Base-by-base conservation (phyloP, 37 sponge, comb jelly and placozoan species). In the Eunapius fragilis region DNA sequence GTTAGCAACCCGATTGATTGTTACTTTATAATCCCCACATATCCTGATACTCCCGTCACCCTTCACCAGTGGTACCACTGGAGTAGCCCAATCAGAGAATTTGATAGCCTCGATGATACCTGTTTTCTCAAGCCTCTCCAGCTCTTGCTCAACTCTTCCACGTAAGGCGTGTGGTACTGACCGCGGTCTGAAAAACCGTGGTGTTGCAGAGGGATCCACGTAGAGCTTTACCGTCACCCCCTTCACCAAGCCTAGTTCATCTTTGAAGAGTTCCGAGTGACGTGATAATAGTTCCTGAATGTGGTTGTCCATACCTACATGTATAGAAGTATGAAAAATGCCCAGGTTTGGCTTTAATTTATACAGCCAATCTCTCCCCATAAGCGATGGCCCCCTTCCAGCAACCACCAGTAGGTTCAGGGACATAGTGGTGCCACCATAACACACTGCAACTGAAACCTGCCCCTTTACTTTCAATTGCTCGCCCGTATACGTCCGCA, bases 311-410 rank as follows among this genome's bases (percentile, higher is more conserved):
- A n/a, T n/a, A n/a, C n/a, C n/a, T n/a, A n/a, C n/a, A n/a, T 41
- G 41, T 9, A 3, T 41, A 6, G 6, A 9, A 6, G 41, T 41
- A 41, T 41, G 41, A 6, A 41, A 41, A 41, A 41, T 41, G 3
- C 41, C 41, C 6, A 3, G 41, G 6, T 41, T 41, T 41, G 6
- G 41, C 41, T 6, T 3, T 9, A 41, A 41, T 6, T 41, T 41
- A 41, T 6, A 3, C 3, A 41, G 3, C 41, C 41, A 85, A 37
- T 85, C 80, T 17, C 86, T n/a, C 28, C 79, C 86, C 26, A 85
- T 30, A 3, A 85, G 69, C 5, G 70, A 67, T 2, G 86, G 86
- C n/a, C 86, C 86, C 28, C 11, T 30, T 17, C 86, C 86, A 2
- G 2, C 79, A 25, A 85, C 78, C 5, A 85, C 86, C 26, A 76